Base-by-base conservation (phyloP, 1,140 invertebrate species). In the Medauroidea extradentata region DNA sequence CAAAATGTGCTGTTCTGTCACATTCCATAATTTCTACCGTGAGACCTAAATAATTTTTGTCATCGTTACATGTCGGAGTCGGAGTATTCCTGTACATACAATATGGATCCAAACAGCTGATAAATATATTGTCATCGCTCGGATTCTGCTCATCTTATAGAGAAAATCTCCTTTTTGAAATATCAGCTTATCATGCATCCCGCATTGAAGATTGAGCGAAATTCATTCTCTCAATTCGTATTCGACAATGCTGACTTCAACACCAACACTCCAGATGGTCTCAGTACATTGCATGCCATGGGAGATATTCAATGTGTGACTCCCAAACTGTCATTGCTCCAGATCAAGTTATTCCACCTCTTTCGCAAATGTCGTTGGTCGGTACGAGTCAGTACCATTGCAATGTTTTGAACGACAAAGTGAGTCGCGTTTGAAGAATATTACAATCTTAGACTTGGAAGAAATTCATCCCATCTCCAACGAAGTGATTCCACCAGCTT, bases 1-100 rank as follows among this genome's bases (percentile, higher is more conserved):
- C 29, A 34, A 34, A 34, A n/a, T 34, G 29, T 11, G 11, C 29
- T 34, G 29, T 11, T 34, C 71, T 76, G 61, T 38, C 68, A 50
- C 71, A 72, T 44, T 11, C 57, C 59, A 75, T 75, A n/a, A 73
- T 75, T 63, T 41, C 64, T 46, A 62, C 65, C 0, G 43, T 50
- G 63, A 64, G 72, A 61, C 71, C 67, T 59, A 68, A 68, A 56
- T 67, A 65, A 51, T 75, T 73, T 62, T 67, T 66, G 21, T 68
- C 66, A 19, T 46, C 65, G 41, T 24, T 70, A 19, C 58, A 56
- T 54, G 41, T 64, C 38, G 62, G 57, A 43, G 16, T 68, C 23
- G 57, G 27, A 27, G 52, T 43, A 24, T 63, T 57, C 48, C 29
- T 68, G 9, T 60, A 65, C 44, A 58, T 46, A 54, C 69, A 67